These are phyloP conservation scores for Scelioninae gen. 1 DNA, from an alignment of 2,888 invertebrate species.

Conservation along the genomic window DNA sequence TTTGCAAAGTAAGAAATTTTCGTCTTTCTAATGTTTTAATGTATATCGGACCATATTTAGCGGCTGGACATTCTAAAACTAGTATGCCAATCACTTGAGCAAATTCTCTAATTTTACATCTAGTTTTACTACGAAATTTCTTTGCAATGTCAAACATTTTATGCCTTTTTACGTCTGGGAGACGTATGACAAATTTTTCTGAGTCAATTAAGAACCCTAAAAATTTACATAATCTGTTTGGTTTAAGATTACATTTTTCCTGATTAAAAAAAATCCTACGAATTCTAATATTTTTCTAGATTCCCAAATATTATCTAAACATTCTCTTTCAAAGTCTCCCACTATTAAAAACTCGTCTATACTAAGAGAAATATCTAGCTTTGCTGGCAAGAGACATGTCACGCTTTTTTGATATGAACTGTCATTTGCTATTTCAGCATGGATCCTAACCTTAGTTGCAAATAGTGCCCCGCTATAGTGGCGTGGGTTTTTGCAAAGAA, in stretches of 20 bases:
- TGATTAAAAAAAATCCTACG: not conserved
- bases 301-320: not conserved
- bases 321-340: not conserved
- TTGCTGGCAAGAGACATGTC: no score
- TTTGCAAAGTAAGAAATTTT: slow-evolving; percentile 7
- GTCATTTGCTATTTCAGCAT: no score
- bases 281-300: not conserved
- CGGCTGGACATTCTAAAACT: slow-evolving; percentile 46
- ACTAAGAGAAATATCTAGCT: not conserved
- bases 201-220: not conserved
- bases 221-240: not conserved
- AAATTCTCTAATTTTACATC: slow-evolving; percentile 50
- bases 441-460: no score
- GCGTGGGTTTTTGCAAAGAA: no score
- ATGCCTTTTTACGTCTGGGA: not conserved
- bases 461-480: no score
- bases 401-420: no score
- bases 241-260: not conserved
- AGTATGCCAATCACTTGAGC: slow-evolving; percentile 54
- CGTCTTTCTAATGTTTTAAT: slow-evolving; percentile 38
- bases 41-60: slow-evolving; percentile 43
- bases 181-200: not conserved
- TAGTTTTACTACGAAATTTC: not conserved
- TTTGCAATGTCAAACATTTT: not conserved
- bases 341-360: not conserved